Conservation (phyloP, 2,113 vertebrate species). For the Anarhynchus alexandrinus region DNA sequence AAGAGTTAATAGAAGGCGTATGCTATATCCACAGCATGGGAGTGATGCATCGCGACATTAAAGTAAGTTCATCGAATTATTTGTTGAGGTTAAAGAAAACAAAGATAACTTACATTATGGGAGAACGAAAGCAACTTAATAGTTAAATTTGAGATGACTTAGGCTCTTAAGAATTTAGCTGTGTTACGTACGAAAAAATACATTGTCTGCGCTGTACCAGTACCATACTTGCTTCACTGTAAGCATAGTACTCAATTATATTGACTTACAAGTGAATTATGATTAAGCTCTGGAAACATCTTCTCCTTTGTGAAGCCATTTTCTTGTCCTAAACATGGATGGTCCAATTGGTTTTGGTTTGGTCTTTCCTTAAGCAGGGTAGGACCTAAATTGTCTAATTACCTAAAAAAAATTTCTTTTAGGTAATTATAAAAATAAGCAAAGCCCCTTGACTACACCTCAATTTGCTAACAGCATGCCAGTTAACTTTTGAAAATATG, state of each 20-base stretch:
- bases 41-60: slow-evolving; percentile 95
- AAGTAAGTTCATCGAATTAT: slow-evolving; percentile 74
- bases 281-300: background rate
- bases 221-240: background rate
- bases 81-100: background rate
- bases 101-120: background rate
- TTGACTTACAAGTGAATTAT: background rate
- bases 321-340: background rate
- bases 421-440: background rate
- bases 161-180: background rate
- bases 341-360: background rate
- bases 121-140: background rate
- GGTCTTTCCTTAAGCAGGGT: background rate
- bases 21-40: slow-evolving; percentile 91
- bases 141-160: background rate
- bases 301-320: background rate
- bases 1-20: slow-evolving; percentile 86
- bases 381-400: background rate
- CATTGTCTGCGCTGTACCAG: background rate
- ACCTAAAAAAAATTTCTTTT: background rate
- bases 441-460: background rate
- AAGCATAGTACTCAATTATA: background rate
- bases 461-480: background rate
- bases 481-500: background rate
- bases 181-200: background rate